phyloP scores from a whole-genome alignment of 2,797 vertebrate genomes.

The Chromobotia macracanthus region DNA sequence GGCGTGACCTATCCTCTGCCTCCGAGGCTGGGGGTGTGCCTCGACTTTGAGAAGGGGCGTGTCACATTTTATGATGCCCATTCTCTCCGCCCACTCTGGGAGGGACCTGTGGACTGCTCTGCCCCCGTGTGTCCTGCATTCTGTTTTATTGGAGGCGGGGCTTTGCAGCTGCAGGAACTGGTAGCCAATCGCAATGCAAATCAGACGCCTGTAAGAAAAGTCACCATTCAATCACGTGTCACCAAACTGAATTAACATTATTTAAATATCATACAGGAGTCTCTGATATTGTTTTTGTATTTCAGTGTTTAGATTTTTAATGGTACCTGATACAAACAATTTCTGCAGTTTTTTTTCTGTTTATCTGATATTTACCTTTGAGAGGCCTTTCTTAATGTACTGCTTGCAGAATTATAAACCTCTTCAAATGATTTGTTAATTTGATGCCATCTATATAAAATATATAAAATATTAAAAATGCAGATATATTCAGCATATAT shows the following conservation, averaged over 20 bases:
- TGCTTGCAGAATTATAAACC: constrained; percentile 28
- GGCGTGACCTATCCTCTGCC: constrained; percentile 84
- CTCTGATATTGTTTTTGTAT: constrained; percentile 75
- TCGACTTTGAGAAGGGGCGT: constrained; percentile 93
- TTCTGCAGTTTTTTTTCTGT: constrained; percentile 73
- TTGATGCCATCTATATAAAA: constrained; percentile 38
- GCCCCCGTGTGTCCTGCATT: constrained; percentile 94
- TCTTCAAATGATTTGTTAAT: constrained; percentile 17
- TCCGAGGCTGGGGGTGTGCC: constrained; percentile 89
- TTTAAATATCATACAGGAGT: constrained; percentile 61
- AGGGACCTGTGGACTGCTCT: constrained; percentile 92
- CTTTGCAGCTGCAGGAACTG: constrained; percentile 93
- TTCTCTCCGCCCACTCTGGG: constrained; percentile 91
- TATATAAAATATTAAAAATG: constrained; percentile 28
- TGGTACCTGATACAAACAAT: constrained; percentile 72
- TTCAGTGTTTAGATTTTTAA: constrained; percentile 76
- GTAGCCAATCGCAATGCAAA: constrained; percentile 84
- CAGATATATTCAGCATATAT: constrained; percentile 6
- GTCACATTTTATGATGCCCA: constrained; percentile 94
- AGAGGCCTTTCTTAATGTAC: constrained; percentile 41
- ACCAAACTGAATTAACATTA: constrained; percentile 67
- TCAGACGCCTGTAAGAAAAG: constrained; percentile 77
- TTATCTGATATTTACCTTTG: constrained; percentile 69
- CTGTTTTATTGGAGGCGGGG: constrained; percentile 94
- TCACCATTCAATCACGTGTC: constrained; percentile 79